Conservation (phyloP, 2,797 vertebrate genomes). For the Halcyon smyrnensis region DNA sequence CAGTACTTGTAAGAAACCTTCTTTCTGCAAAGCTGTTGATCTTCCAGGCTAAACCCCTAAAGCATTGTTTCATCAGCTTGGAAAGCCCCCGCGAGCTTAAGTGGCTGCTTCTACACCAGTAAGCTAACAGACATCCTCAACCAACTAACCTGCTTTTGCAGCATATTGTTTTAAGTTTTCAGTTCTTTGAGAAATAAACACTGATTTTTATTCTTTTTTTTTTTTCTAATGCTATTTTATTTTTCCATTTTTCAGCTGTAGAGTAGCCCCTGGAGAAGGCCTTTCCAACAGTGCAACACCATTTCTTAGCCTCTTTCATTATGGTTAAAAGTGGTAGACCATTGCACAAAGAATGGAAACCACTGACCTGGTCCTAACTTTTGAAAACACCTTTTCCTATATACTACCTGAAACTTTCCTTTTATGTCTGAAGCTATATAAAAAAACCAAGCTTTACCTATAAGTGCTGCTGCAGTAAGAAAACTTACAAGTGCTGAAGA, state of each 20-base stretch:
- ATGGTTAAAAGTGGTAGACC: conserved; percentile 73
- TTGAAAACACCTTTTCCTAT: conserved; percentile 52
- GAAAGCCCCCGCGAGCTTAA: not conserved
- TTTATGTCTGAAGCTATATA: conserved; percentile 66
- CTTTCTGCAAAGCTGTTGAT: conserved; percentile 72
- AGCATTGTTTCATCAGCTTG: not conserved
- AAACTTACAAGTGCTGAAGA: conserved; percentile 85
- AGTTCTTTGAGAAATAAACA: conserved; percentile 52
- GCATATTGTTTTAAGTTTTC: conserved; percentile 23
- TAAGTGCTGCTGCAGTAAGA: conserved; percentile 84
- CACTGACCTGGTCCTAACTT: conserved; percentile 70
- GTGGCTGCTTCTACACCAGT: conserved; percentile 29
- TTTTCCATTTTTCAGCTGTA: conserved; percentile 91
- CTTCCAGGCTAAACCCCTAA: not conserved
- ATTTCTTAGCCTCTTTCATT: conserved; percentile 74
- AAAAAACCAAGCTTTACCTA: conserved; percentile 68
- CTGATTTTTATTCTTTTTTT: not conserved
- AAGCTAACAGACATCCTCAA: conserved; percentile 80
- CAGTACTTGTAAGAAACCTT: conserved; percentile 80
- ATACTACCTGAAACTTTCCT: conserved; percentile 66
- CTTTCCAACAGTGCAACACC: conserved; percentile 82
- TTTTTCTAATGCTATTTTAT: conserved; percentile 82
- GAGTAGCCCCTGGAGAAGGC: conserved; percentile 86
- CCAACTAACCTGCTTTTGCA: conserved; percentile 72
- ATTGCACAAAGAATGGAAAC: conserved; percentile 80